phyloP scores from a whole-genome alignment of 1,140 invertebrate species.

The Aphis craccivora region DNA sequence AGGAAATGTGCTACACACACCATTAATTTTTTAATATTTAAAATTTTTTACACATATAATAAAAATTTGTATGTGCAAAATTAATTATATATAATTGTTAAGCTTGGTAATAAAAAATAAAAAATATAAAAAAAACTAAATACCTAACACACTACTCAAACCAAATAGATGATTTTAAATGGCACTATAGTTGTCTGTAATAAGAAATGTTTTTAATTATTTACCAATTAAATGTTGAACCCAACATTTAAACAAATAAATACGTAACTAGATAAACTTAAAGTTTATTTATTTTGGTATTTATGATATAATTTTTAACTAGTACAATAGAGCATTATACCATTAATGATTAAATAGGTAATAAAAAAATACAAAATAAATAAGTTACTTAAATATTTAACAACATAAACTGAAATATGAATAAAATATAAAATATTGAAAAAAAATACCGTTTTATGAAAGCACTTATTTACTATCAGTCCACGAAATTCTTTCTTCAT shows the following conservation, averaged over 20 bases:
- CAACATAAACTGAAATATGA: not conserved
- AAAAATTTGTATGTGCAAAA: not conserved
- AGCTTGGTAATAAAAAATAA: not conserved
- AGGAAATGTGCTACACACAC: too few species aligned
- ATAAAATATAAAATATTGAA: not conserved
- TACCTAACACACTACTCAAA: not conserved
- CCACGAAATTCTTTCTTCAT: conserved; percentile 59
- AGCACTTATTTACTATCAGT: not conserved
- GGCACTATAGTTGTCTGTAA: not conserved
- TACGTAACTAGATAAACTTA: not conserved
- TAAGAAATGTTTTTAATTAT: conserved; percentile 23
- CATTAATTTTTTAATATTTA: too few species aligned
- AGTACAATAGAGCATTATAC: too few species aligned
- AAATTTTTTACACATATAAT: too few species aligned
- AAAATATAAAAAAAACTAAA: too few species aligned
- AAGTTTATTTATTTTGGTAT: not conserved
- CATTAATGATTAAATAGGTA: too few species aligned
- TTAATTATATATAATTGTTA: not conserved
- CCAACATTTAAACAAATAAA: not conserved
- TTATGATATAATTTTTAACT: not conserved
- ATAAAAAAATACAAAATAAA: not conserved
- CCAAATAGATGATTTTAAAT: not conserved
- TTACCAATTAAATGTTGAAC: not conserved
- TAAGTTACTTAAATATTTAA: not conserved
- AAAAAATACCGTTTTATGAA: not conserved